Percentiles rank a stretch among this genome's conserved stretches.
These are phyloP conservation scores for Heterochromis multidens DNA, from an alignment of 2,113 vertebrate species.

Conservation along the genomic window DNA sequence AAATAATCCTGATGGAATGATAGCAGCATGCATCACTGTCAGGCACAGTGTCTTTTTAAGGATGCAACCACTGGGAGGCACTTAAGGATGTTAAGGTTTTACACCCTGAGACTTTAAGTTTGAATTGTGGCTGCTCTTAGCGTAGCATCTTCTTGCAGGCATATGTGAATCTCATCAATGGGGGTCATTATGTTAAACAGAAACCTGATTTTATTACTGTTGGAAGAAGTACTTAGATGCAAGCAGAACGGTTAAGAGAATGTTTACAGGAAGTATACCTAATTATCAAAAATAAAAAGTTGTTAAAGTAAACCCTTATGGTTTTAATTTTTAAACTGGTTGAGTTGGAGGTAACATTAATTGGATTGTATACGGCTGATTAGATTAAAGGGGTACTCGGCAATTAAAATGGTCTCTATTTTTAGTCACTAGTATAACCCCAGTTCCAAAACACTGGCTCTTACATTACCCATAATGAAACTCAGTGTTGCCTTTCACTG, in stretches of 20 bases:
- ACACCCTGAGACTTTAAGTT: background rate
- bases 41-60: background rate
- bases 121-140: background rate
- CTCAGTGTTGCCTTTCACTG: background rate
- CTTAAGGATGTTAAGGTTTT: background rate
- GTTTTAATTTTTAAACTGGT: background rate
- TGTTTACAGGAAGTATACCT: background rate
- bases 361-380: background rate
- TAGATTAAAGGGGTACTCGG: background rate
- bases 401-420: background rate
- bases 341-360: background rate
- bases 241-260: no score
- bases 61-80: background rate
- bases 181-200: no score
- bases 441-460: background rate
- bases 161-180: no score
- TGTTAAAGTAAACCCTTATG: background rate
- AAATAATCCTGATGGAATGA: background rate
- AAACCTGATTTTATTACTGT: no score
- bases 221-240: no score
- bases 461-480: background rate
- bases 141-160: background rate
- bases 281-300: background rate
- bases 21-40: background rate
- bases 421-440: background rate